These are phyloP conservation scores for Alethe castanea DNA, from an alignment of 2,113 vertebrate species.

Conservation along the genomic window DNA sequence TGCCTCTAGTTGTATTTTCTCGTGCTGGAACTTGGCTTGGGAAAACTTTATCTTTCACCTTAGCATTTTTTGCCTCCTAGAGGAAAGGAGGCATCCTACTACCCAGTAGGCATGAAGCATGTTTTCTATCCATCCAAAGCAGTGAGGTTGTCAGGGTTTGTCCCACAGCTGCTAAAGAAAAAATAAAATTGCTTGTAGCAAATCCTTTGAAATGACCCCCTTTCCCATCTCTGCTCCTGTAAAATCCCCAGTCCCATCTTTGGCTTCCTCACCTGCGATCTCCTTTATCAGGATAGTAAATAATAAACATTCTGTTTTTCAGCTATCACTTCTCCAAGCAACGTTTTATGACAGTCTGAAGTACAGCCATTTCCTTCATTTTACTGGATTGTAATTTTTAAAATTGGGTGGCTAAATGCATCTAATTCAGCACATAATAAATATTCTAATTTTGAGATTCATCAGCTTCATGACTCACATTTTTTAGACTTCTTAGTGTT, in stretches of 20 bases:
- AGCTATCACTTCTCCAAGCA: neutral
- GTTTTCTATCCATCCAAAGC: neutral
- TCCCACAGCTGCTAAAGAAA: neutral
- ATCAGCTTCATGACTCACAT: neutral
- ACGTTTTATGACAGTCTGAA: neutral
- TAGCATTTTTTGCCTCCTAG: neutral
- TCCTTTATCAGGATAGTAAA: neutral
- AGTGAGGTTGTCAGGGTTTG: neutral
- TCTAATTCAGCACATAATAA: neutral
- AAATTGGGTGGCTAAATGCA: neutral
- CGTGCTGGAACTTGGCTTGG: neutral
- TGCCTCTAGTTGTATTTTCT: neutral
- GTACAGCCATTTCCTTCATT: neutral
- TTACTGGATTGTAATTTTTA: neutral
- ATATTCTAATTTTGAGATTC: neutral
- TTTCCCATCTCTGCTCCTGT: accelerated
- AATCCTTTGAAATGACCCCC: neutral
- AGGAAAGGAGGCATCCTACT: neutral
- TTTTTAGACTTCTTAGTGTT: neutral
- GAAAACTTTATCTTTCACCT: neutral
- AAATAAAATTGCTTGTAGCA: neutral
- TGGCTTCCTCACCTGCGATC: neutral
- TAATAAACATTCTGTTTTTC: neutral
- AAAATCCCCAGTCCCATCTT: neutral
- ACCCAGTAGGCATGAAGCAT: neutral